Evolutionary conservation across 2,113 vertebrate genomes (phyloP).

Genomic region (Camelus dromedarius): DNA sequence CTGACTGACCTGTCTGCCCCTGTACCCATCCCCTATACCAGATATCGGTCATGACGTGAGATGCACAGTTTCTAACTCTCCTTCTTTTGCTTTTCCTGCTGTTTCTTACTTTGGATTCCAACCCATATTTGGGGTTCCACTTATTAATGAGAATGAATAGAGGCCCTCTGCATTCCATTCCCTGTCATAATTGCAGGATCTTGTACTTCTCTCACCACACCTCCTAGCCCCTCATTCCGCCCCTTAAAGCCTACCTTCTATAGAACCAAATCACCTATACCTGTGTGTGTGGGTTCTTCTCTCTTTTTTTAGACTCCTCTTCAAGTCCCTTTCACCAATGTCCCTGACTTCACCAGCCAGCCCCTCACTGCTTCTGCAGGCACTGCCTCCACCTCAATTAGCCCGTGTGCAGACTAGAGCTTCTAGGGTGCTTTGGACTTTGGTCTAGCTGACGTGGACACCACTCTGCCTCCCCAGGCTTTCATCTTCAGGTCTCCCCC

Average conservation of each 20-base stretch:
- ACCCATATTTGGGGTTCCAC: conserved; percentile 86
- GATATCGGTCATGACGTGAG: conserved; percentile 61
- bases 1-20: neutral
- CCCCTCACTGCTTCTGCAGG: conserved; percentile 27
- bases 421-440: conserved; percentile 86
- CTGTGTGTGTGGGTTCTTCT: conserved; percentile 63
- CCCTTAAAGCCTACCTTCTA: conserved; percentile 91
- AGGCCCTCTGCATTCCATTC: neutral
- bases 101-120: conserved; percentile 86
- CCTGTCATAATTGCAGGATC: neutral
- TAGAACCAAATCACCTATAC: neutral
- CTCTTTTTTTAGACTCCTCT: conserved; percentile 72
- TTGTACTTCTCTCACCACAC: neutral
- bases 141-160: neutral
- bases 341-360: neutral
- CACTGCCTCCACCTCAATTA: conserved; percentile 41
- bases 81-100: conserved; percentile 79
- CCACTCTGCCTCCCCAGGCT: conserved; percentile 62
- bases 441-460: conserved; percentile 65
- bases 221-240: conserved; percentile 54
- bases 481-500: conserved; percentile 85
- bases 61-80: conserved; percentile 77
- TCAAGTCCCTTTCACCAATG: neutral
- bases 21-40: neutral
- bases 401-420: conserved; percentile 61